A percentile compares a stretch with the other conserved stretches of the same genome.
Evolutionary conservation across 2,797 vertebrate genomes (phyloP).

Genomic region (Epinephelus coioides): DNA sequence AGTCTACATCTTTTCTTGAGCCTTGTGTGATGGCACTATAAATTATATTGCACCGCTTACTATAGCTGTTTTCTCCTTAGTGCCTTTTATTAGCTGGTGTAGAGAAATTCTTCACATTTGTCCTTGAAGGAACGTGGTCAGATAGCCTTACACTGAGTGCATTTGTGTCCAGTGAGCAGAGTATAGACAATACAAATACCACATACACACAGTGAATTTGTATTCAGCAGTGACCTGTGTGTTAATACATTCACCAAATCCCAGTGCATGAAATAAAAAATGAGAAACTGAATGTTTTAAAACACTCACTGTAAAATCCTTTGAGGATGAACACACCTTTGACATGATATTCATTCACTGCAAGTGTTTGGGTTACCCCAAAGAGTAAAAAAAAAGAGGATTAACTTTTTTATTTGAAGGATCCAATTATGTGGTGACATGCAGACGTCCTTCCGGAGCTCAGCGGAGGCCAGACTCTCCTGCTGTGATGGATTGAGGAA

Average conservation of each 20-base stretch:
- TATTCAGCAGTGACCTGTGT: not conserved
- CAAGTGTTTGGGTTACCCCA: not conserved
- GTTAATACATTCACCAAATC: conserved; percentile 17
- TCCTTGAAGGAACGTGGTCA: not conserved
- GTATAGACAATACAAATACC: conserved; percentile 1
- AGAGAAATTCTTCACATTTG: not conserved
- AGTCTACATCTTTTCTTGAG: conserved; percentile 4
- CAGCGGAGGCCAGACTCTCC: not conserved
- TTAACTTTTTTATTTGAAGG: not conserved
- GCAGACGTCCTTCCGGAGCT: not conserved
- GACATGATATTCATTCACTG: conserved; percentile 2
- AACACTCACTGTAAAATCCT: conserved; percentile 21
- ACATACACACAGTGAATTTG: not conserved
- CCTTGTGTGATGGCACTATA: not conserved
- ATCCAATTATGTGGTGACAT: conserved; percentile 12
- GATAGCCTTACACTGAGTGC: not conserved
- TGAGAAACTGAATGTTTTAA: not conserved
- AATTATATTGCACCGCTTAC: not conserved
- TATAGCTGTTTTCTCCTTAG: not conserved
- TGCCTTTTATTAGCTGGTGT: not conserved
- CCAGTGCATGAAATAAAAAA: not conserved
- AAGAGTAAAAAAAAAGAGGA: not conserved
- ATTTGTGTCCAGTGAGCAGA: not conserved
- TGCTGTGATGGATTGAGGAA: conserved; percentile 25
- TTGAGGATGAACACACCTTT: conserved; percentile 1